Evolutionary conservation across 2,113 vertebrate genomes (phyloP).

Genomic region (Chiloscyllium plagiosum): DNA sequence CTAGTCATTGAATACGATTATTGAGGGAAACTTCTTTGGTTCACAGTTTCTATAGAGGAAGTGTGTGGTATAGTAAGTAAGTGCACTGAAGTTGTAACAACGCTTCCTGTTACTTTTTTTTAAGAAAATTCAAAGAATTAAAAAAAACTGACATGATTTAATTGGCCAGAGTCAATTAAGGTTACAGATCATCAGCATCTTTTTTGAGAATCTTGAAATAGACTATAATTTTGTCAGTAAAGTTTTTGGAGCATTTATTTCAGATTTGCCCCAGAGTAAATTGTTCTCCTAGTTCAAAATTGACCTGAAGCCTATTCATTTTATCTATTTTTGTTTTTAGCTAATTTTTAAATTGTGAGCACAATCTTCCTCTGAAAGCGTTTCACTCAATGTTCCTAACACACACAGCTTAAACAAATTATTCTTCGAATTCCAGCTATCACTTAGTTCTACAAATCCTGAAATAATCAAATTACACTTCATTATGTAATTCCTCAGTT

Average conservation of each 20-base stretch:
- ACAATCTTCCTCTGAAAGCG: not conserved
- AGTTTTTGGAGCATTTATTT: not conserved
- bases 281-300: not conserved
- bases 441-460: not conserved
- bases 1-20: not conserved
- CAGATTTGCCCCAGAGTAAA: not conserved
- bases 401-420: not conserved
- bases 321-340: not conserved
- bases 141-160: not conserved
- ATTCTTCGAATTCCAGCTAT: not conserved
- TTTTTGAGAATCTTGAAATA: not conserved
- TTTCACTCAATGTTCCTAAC: not conserved
- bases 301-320: not conserved
- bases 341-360: not conserved
- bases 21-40: not conserved
- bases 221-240: not conserved
- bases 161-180: slow-evolving; percentile 1
- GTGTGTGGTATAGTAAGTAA: slow-evolving; percentile 27
- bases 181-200: not conserved
- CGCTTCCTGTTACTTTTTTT: slow-evolving; percentile 35
- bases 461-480: not conserved
- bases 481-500: slow-evolving; percentile 10
- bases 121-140: slow-evolving; percentile 34
- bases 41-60: slow-evolving; percentile 14
- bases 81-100: slow-evolving; percentile 4